Base-by-base conservation (phyloP, 2,888 invertebrate species). In the Cryptus viduatorius region DNA sequence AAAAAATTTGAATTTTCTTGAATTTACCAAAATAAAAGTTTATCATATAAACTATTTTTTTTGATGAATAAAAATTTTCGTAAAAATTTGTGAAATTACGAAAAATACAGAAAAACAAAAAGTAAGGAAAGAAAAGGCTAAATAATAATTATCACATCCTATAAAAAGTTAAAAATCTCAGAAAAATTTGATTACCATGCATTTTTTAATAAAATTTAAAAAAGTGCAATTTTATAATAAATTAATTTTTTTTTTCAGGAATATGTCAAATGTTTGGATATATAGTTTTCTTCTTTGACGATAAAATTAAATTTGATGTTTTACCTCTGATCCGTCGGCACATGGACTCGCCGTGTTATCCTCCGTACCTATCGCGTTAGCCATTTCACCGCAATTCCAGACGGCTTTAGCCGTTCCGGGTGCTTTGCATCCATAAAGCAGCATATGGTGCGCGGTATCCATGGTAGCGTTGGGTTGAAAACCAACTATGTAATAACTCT, bases 371-470 rank as follows among this genome's bases (percentile, higher is more conserved):
- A 71, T 44, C 42, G 94, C 16, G 24, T 95, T 94, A 3, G 95
- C 94, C 98, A 99, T 99, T 95, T 98, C 98, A 0, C 99, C 98
- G 92, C 99, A 99, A 93, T 97, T 96, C 98, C 98, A 98, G 71
- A 97, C 96, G 29, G 95, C 94, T 79, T 96, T 95, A 85, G 95
- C 94, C 46, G 95, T 95, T 1, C 98, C 98, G 0, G 98, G 98
- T 79, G 95, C 95, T 2, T 96, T 95, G 91, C 99, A 99, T 14
- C 98, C 98, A 92, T 98, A 99, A 0, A 99, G 94, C 69, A 99
- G 94, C 96, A 99, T 98, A 93, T 99, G 99, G 94, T 99, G 99
- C 10, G 98, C 98, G 4, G 97, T 97, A 91, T 97, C 95, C 97
- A 97, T 98, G 12, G 97, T 96, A 1, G 98, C 98, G 91, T 98